A percentile compares a stretch with the other conserved stretches of the same genome.
These are phyloP conservation scores for Pandemis heparana DNA, from an alignment of 2,888 invertebrate genomes.

Conservation along the genomic window DNA sequence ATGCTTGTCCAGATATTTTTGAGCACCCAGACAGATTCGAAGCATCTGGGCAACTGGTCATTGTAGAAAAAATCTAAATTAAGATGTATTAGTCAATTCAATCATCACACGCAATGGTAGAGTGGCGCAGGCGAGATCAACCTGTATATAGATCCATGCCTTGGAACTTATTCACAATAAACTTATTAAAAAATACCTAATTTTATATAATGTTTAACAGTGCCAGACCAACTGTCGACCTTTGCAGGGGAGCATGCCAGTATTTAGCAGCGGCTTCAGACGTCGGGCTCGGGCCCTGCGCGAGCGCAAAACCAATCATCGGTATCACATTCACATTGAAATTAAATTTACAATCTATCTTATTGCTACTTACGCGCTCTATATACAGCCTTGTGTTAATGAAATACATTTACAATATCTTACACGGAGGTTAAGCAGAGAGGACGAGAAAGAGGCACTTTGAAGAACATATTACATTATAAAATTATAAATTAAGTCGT, in stretches of 20 bases:
- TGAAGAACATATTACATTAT: constrained; percentile 69
- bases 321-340: constrained; percentile 67
- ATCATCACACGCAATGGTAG: no score
- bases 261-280: neutral
- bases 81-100: no score
- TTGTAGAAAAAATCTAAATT: no score
- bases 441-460: constrained; percentile 81
- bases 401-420: constrained; percentile 78
- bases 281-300: neutral
- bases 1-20: no score
- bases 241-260: neutral
- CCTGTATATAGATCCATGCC: no score
- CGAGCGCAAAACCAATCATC: constrained; percentile 39
- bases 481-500: constrained; percentile 63
- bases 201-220: neutral
- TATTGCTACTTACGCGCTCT: constrained; percentile 67
- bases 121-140: no score
- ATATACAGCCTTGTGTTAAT: constrained; percentile 75
- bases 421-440: constrained; percentile 74
- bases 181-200: constrained; percentile 4
- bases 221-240: neutral
- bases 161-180: no score
- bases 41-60: no score
- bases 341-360: constrained; percentile 58
- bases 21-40: no score